These are phyloP conservation scores for Hofmannophila pseudospretella DNA, from an alignment of 2,888 invertebrate species.

Conservation along the genomic window DNA sequence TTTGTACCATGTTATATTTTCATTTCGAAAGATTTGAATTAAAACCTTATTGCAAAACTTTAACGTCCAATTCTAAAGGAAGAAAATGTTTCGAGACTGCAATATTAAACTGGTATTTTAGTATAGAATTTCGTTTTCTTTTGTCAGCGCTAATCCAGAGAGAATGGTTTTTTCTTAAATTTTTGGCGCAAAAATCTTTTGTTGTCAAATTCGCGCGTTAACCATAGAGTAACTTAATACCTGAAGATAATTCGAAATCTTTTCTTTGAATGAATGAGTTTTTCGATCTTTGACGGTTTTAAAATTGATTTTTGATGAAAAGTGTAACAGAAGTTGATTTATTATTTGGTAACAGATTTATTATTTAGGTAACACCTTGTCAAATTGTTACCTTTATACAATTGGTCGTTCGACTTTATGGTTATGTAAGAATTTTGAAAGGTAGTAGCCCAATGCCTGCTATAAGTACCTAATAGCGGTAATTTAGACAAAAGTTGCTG, in stretches of 20 bases:
- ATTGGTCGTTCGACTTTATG: too few relatives aligned
- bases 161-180: conserved; percentile 26
- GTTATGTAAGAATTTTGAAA: too few relatives aligned
- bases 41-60: not conserved
- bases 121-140: conserved; percentile 14
- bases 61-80: not conserved
- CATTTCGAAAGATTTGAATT: not conserved
- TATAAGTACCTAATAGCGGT: too few relatives aligned
- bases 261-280: conserved; percentile 1
- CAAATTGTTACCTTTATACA: too few relatives aligned
- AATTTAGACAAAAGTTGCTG: too few relatives aligned
- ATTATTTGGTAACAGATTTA: not conserved
- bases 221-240: conserved; percentile 24
- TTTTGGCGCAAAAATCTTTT: conserved; percentile 17
- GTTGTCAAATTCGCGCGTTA: conserved; percentile 18
- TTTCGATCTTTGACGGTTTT: conserved; percentile 1
- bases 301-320: not conserved
- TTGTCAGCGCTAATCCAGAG: conserved; percentile 38
- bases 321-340: not conserved
- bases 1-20: conserved; percentile 2
- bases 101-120: not conserved
- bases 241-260: conserved; percentile 10
- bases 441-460: too few relatives aligned
- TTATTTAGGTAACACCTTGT: too few relatives aligned
- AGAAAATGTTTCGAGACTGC: not conserved